A percentile compares a stretch with the other conserved stretches of the same genome.
phyloP scores from a whole-genome alignment of 2,888 invertebrate species.

The Megastigmus dorsalis region DNA sequence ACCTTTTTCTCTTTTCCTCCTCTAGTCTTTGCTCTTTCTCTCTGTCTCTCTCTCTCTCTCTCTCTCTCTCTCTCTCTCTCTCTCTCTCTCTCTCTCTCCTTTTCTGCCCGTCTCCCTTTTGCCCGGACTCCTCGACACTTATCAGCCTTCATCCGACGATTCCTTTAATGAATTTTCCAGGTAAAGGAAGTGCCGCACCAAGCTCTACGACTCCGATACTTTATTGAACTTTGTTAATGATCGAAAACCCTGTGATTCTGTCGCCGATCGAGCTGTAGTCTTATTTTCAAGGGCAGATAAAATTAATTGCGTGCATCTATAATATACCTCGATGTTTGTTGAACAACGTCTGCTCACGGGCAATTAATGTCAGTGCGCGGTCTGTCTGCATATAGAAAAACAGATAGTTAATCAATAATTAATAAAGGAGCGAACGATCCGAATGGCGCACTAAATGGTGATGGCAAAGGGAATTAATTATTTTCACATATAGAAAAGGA shows the following conservation, averaged over 20 bases:
- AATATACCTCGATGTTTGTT: too few species aligned
- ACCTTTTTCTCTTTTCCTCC: slow-evolving; percentile 7
- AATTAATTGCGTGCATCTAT: slow-evolving; percentile 25
- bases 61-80: slow-evolving; percentile 33
- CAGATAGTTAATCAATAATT: too few species aligned
- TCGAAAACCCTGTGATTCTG: slow-evolving; percentile 7
- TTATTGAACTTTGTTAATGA: slow-evolving; percentile 49
- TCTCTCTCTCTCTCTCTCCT: slow-evolving; percentile 49
- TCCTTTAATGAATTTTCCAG: slow-evolving; percentile 66
- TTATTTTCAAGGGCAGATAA: background rate
- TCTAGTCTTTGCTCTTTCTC: slow-evolving; percentile 5
- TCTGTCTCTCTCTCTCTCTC: slow-evolving; percentile 22
- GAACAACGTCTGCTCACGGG: too few species aligned
- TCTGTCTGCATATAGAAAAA: too few species aligned
- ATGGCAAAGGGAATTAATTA: too few species aligned
- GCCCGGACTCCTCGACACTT: slow-evolving; percentile 58
- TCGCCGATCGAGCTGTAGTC: background rate
- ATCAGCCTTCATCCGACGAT: slow-evolving; percentile 58
- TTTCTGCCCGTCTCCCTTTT: too few species aligned
- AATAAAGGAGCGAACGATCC: too few species aligned
- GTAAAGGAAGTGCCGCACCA: background rate
- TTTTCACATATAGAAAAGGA: too few species aligned
- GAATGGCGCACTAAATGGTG: too few species aligned
- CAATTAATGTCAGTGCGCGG: too few species aligned
- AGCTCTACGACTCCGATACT: slow-evolving; percentile 45